Conservation (phyloP, 2,113 vertebrate genomes). For the Chloropsis cyanopogon region DNA sequence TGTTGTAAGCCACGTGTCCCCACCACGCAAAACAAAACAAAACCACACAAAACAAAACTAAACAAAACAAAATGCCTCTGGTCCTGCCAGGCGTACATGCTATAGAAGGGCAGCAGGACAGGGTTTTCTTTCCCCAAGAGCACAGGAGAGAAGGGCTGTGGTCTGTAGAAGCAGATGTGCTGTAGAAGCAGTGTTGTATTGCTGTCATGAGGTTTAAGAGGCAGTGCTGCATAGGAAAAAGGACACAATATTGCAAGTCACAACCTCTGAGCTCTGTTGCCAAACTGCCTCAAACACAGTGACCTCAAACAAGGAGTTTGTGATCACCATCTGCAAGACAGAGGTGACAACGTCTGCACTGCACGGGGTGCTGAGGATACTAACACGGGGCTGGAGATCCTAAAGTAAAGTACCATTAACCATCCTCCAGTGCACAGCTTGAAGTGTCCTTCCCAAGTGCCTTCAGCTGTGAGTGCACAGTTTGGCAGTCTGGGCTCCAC, state of each 20-base stretch:
- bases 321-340: neutral
- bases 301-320: neutral
- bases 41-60: neutral
- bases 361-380: neutral
- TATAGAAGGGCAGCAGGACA: neutral
- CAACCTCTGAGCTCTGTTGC: neutral
- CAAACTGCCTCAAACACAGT: neutral
- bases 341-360: neutral
- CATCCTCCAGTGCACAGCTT: neutral
- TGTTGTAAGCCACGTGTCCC: neutral
- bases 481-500: neutral
- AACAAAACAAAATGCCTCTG: neutral
- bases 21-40: neutral
- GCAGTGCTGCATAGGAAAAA: neutral
- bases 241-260: neutral
- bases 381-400: neutral
- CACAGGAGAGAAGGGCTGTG: neutral
- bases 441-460: neutral
- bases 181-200: neutral
- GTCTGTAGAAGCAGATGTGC: neutral
- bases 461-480: neutral
- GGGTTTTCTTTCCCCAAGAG: neutral
- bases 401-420: neutral
- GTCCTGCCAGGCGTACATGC: neutral
- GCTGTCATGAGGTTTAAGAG: neutral